phyloP scores from a whole-genome alignment of 2,797 vertebrate species.

The Eulemur rubriventer region DNA sequence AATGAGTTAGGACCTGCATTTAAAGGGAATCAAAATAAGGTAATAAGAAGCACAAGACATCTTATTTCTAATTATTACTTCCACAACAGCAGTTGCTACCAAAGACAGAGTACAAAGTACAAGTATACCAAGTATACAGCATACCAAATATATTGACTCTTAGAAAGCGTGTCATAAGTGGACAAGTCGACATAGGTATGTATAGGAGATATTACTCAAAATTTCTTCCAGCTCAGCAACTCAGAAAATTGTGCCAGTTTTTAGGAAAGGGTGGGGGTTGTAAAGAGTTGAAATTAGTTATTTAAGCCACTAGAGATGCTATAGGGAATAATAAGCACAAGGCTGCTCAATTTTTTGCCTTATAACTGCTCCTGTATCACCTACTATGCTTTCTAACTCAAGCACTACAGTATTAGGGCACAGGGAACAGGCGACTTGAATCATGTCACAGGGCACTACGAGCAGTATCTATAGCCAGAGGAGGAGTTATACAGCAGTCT shows the following conservation, averaged over 20 bases:
- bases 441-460: not conserved
- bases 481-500: not conserved
- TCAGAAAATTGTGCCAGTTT: not conserved
- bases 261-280: not conserved
- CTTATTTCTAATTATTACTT: not conserved
- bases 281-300: constrained; percentile 4
- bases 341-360: not conserved
- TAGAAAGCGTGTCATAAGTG: not conserved
- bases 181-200: not conserved
- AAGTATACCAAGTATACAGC: not conserved
- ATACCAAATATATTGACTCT: not conserved
- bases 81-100: not conserved
- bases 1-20: not conserved
- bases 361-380: not conserved
- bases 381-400: not conserved
- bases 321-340: not conserved
- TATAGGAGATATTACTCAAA: not conserved
- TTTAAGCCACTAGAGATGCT: not conserved
- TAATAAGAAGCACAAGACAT: not conserved
- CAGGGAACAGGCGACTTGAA: not conserved
- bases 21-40: not conserved
- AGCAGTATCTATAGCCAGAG: not conserved
- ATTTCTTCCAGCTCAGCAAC: not conserved
- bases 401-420: not conserved
- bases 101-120: not conserved